Conservation (phyloP, 2,797 vertebrate genomes). For the Enteromius treurensis region DNA sequence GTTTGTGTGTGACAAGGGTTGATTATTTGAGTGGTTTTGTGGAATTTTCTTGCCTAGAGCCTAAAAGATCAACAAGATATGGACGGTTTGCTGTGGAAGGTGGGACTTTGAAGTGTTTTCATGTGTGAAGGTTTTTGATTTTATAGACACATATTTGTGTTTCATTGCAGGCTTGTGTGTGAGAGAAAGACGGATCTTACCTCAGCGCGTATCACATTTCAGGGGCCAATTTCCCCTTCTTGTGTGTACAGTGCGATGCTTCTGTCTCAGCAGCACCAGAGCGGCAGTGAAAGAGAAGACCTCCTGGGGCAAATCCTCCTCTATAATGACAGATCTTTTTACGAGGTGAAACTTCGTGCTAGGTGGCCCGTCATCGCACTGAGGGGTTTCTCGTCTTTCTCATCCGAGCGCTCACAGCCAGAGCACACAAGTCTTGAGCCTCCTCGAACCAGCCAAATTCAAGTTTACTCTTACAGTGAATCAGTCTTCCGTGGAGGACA, state of each 20-base stretch:
- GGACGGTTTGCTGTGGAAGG: neutral
- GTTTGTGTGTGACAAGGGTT: neutral
- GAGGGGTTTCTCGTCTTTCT: constrained; percentile 14
- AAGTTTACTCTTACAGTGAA: neutral
- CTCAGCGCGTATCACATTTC: constrained; percentile 21
- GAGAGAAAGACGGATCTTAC: constrained; percentile 6
- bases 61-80: constrained; percentile 27
- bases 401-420: neutral
- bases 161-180: constrained; percentile 62
- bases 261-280: constrained; percentile 69
- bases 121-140: constrained; percentile 10
- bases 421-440: neutral
- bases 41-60: constrained; percentile 16
- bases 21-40: constrained; percentile 21
- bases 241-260: constrained; percentile 60
- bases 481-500: neutral
- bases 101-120: constrained; percentile 30
- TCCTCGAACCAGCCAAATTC: constrained; percentile 6
- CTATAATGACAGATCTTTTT: constrained; percentile 74
- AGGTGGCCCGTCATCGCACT: constrained; percentile 69
- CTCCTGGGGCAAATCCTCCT: constrained; percentile 64
- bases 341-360: constrained; percentile 75
- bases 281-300: constrained; percentile 75
- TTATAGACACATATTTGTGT: constrained; percentile 33
- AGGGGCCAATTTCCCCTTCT: constrained; percentile 11